Conservation (phyloP, 2,113 vertebrate genomes). For the Oncorhynchus masou region DNA sequence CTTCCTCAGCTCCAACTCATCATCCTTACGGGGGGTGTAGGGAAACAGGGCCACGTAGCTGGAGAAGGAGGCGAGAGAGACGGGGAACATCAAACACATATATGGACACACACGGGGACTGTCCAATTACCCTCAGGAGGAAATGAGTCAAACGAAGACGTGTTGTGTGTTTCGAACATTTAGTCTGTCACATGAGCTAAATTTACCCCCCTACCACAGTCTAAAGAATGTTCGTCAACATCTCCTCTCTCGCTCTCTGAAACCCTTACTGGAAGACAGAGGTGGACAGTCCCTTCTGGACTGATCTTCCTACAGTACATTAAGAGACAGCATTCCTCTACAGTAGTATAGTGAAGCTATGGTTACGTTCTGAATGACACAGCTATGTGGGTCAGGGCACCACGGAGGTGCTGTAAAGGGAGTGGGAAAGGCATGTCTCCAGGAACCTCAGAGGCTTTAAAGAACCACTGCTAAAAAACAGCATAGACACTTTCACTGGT, state of each 20-base stretch:
- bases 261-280: background rate
- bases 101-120: background rate
- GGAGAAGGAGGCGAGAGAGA: background rate
- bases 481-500: conserved; percentile 4
- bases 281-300: background rate
- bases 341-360: too few species aligned
- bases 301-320: background rate
- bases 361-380: background rate
- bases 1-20: conserved; percentile 94
- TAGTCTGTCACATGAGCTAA: too few species aligned
- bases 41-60: conserved; percentile 91
- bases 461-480: background rate
- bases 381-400: background rate
- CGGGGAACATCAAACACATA: background rate
- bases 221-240: background rate
- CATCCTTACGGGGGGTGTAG: conserved; percentile 92
- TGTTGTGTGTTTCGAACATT: too few species aligned
- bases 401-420: background rate
- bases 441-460: background rate
- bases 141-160: background rate
- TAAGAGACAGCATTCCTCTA: too few species aligned
- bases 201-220: background rate
- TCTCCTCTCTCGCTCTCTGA: background rate
- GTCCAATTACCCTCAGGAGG: background rate
- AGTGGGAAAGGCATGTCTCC: background rate